These are phyloP conservation scores for Falco punctatus DNA, from an alignment of 2,113 vertebrate genomes.

Conservation along the genomic window DNA sequence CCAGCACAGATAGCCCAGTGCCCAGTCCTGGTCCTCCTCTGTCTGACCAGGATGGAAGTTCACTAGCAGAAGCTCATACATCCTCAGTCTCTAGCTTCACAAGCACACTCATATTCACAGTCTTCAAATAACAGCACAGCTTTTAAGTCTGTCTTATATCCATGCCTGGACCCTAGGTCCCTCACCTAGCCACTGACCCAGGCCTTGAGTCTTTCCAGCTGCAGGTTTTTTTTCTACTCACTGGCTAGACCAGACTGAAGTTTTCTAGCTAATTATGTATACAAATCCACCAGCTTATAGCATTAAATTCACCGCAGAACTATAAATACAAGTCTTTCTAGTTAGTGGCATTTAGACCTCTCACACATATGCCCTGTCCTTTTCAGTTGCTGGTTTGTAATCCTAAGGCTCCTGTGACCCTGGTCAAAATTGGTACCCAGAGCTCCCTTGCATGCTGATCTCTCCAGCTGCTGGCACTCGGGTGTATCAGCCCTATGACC, in stretches of 20 bases:
- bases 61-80: not conserved
- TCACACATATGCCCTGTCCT: not conserved
- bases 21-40: not conserved
- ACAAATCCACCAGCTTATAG: not conserved
- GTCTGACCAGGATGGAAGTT: not conserved
- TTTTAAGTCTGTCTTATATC: not conserved
- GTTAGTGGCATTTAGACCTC: not conserved
- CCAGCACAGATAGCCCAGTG: not conserved
- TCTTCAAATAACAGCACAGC: not conserved
- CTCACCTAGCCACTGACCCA: not conserved
- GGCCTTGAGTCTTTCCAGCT: not conserved
- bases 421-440: not conserved
- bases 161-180: not conserved
- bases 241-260: not conserved
- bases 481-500: not conserved
- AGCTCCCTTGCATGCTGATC: not conserved
- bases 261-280: not conserved
- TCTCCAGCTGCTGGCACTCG: not conserved
- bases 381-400: not conserved
- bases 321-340: not conserved
- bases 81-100: not conserved
- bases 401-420: not conserved
- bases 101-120: not conserved
- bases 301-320: not conserved
- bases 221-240: not conserved